A percentile compares a stretch with the other conserved stretches of the same genome.
These are phyloP conservation scores for Cuniculus paca DNA, from an alignment of 2,797 vertebrate genomes.

Conservation along the genomic window DNA sequence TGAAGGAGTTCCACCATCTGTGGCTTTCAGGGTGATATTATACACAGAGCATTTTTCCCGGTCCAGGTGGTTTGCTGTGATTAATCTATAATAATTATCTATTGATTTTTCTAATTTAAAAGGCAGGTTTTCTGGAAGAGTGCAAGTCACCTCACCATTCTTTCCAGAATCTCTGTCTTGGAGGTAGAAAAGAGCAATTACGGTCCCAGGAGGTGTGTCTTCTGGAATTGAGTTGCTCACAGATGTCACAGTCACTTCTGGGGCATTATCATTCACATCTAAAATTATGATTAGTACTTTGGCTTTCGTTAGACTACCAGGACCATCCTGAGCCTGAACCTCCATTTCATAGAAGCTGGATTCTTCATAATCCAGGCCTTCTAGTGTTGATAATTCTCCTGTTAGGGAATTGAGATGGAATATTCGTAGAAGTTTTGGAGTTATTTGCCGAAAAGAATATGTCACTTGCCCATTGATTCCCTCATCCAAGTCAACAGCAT, in stretches of 20 bases:
- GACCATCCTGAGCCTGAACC: slow-evolving; percentile 91
- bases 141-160: slow-evolving; percentile 88
- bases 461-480: slow-evolving; percentile 80
- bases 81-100: slow-evolving; percentile 87
- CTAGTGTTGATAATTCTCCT: slow-evolving; percentile 83
- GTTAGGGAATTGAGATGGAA: slow-evolving; percentile 78
- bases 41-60: slow-evolving; percentile 88
- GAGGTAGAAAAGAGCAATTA: slow-evolving; percentile 90
- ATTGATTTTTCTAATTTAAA: slow-evolving; percentile 82
- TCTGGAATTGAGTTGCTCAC: slow-evolving; percentile 89
- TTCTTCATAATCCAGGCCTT: slow-evolving; percentile 88
- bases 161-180: slow-evolving; percentile 88
- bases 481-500: slow-evolving; percentile 78
- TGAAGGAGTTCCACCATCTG: slow-evolving; percentile 88
- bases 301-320: slow-evolving; percentile 86
- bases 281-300: slow-evolving; percentile 89
- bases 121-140: slow-evolving; percentile 77
- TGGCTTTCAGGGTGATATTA: slow-evolving; percentile 89
- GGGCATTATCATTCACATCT: slow-evolving; percentile 92
- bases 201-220: slow-evolving; percentile 89
- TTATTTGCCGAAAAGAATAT: slow-evolving; percentile 80
- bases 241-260: slow-evolving; percentile 92
- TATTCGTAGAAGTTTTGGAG: slow-evolving; percentile 63
- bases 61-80: slow-evolving; percentile 86
- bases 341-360: slow-evolving; percentile 89